These are phyloP conservation scores for Drosophila quadrilineata DNA, from an alignment of 1,140 invertebrate species.

Conservation along the genomic window DNA sequence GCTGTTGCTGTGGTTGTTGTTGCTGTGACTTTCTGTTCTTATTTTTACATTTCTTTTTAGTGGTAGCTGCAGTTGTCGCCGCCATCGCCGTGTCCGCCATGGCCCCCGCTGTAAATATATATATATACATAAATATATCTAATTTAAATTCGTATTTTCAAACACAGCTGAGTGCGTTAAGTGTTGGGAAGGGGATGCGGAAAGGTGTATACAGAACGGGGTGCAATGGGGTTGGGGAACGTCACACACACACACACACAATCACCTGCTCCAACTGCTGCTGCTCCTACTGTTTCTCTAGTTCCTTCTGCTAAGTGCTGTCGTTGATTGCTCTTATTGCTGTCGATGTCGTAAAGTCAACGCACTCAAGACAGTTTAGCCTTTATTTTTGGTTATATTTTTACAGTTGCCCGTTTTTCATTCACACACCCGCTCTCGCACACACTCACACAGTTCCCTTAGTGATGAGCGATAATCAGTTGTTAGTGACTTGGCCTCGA, in stretches of 20 bases:
- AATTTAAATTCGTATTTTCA: conserved; percentile 8
- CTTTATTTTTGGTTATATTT: conserved; percentile 78
- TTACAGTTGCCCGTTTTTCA: conserved; percentile 72
- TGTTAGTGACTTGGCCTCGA: conserved; percentile 6
- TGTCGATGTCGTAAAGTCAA: conserved; percentile 29
- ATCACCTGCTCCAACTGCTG: conserved; percentile 35
- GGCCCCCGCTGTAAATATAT: conserved; percentile 13
- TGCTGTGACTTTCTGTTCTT: conserved; percentile 53
- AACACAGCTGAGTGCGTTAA: conserved; percentile 30
- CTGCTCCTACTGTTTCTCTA: not conserved
- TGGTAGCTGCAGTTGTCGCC: conserved; percentile 34
- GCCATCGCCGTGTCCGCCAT: conserved; percentile 59
- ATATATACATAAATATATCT: not conserved
- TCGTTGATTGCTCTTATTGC: not conserved
- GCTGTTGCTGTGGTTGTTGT: conserved; percentile 28
- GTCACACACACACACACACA: not conserved
- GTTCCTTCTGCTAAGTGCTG: conserved; percentile 9
- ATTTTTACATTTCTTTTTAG: conserved; percentile 60
- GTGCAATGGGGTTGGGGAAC: not conserved
- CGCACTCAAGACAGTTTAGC: conserved; percentile 24
- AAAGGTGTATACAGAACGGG: not conserved
- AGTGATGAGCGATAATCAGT: conserved; percentile 13
- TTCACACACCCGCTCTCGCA: conserved; percentile 55
- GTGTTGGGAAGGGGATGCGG: not conserved
- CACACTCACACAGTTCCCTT: conserved; percentile 21